Evolutionary conservation across 2,113 vertebrate species (phyloP), one percentile per base, ranked within the genome.

Genomic region (Indicator maculatus): DNA sequence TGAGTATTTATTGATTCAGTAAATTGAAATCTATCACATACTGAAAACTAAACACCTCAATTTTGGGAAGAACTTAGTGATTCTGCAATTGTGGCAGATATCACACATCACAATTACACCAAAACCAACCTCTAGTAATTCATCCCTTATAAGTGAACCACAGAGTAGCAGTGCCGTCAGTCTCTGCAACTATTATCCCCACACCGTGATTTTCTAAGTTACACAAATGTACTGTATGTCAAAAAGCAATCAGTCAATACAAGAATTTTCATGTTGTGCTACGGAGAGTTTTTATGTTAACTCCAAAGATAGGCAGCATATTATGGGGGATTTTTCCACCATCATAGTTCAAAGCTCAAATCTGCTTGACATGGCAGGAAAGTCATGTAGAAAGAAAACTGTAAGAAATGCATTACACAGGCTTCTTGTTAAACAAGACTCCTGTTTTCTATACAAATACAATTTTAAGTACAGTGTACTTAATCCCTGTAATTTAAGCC

Each of bases 171-270:
- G 53, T 45, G 60, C 60, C 44, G 66, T 69, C 64, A 75, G 58
- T 58, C 64, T 75, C 69, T n/a, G 8, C 50, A 69, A 41, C 50
- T 72, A 19, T 50, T 55, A 69, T 36, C 17, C 36, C 39, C n/a
- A 79, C 41, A 36, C 38, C 5, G 2, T 41, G 86, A 61, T 85
- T 88, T 83, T 31, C 52, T 58, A 74, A 69, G 52, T 88, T 88
- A 89, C 76, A 69, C 60, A 91, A 88, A 84, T 16, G 50, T 53
- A 83, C 18, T 92, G 63, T 39, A 64, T 53, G 63, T 83, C 77
- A 86, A 88, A 94, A 96, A 70, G 36, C 70, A 88, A 91, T 85
- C 90, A 84, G 41, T 82, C 70, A 89, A 86, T 44, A 72, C 38
- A 71, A 88, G 91, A 71, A 52, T 28, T 38, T 69, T 77, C 52